Conservation (phyloP, 1,140 invertebrate genomes). For the Pachypsylla venusta region DNA sequence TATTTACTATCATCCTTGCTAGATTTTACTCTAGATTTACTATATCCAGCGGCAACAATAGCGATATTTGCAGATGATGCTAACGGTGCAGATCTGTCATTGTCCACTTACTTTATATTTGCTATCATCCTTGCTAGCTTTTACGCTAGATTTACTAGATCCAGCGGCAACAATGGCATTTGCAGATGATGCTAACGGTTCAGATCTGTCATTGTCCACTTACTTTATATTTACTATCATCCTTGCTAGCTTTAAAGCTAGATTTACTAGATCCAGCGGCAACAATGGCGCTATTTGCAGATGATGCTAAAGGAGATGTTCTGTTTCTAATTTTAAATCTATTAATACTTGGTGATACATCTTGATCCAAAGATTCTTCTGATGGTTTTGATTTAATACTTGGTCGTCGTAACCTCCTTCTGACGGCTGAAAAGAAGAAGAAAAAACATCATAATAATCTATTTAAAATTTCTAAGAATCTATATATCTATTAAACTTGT, state of each 20-base stretch:
- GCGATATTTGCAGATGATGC: slow-evolving; percentile 35
- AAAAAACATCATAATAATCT: neutral
- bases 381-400: slow-evolving; percentile 34
- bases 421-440: slow-evolving; percentile 31
- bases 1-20: slow-evolving; percentile 6
- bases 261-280: neutral
- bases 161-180: neutral
- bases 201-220: slow-evolving; percentile 31
- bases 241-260: neutral
- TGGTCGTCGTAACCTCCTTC: slow-evolving; percentile 40
- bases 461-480: too few relatives aligned
- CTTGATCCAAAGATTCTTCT: slow-evolving; percentile 40
- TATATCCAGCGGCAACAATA: neutral
- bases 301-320: slow-evolving; percentile 11
- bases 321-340: slow-evolving; percentile 40
- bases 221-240: slow-evolving; percentile 32
- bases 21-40: neutral
- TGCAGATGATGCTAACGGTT: slow-evolving; percentile 12
- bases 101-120: slow-evolving; percentile 38
- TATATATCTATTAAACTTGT: too few relatives aligned
- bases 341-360: slow-evolving; percentile 44
- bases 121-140: slow-evolving; percentile 1
- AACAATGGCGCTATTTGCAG: neutral
- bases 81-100: too few relatives aligned
- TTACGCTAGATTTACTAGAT: neutral